Evolutionary conservation across 2,797 vertebrate genomes (phyloP), one percentile per base, ranked within the genome.

Genomic region (Syngnathus rostellatus): DNA sequence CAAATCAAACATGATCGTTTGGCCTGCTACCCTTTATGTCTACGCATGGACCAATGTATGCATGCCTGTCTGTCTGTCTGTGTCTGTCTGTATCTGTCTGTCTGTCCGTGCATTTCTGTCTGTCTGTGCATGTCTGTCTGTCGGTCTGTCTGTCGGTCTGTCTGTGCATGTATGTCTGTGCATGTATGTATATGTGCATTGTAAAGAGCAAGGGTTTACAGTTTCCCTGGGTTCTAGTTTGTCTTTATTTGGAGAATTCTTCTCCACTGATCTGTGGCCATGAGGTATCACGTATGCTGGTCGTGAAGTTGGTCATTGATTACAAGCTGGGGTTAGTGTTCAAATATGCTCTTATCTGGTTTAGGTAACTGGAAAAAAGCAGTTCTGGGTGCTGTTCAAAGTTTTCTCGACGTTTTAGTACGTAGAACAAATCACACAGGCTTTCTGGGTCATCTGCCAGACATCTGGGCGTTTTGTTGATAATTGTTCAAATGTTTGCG

Each of bases 271-370:
- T 46, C 21, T 46, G 45, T 45, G 60, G 21, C 12, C 60, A 17
- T 62, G 23, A 16, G 12, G 25, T 62, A 14, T 17, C 41, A 25
- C 21, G 21, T 62, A 45, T 45, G 19, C 31, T 53, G 17, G 11
- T 40, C 21, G 46, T 39, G 31, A 51, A 38, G 63, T 64, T 64
- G 31, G 51, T 38, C 31, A 50, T 10, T 51, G 48, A 65, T 65
- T 39, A 65, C 63, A 40, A 62, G 51, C 61, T 25, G 60, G 41
- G 23, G 60, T 45, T 62, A 25, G 40, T 55, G n/a, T 72, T 68
- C 53, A 39, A 64, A 45, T 45, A 2, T 40, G 3, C 7, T 63
- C 41, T 73, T 70, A 74, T 72, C 61, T 41, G 37, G 1, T 39
- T 7, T 17, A 17, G 41, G 21, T 17, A 62, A 62, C 60, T 46